phyloP scores from a whole-genome alignment of 1,140 invertebrate genomes.

The Coptotermes formosanus region DNA sequence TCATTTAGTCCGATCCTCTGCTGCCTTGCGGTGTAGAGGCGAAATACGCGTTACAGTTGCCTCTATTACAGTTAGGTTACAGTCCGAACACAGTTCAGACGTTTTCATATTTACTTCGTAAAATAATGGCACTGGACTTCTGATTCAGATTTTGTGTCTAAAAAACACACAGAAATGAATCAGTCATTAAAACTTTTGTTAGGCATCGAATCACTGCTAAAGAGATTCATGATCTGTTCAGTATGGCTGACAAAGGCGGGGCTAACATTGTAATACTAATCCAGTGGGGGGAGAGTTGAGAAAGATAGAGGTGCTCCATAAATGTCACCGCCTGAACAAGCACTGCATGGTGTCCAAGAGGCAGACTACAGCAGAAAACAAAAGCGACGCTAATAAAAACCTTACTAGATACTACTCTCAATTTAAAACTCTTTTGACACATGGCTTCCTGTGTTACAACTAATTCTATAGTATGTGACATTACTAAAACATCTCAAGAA shows the following conservation, averaged over 20 bases:
- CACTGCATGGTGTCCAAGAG: not conserved
- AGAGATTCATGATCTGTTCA: not conserved
- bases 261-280: not conserved
- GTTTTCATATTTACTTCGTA: too few relatives aligned
- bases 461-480: not conserved
- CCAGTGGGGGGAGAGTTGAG: not conserved
- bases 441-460: not conserved
- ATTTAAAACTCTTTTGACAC: constrained; percentile 4
- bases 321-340: not conserved
- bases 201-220: not conserved
- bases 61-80: too few relatives aligned
- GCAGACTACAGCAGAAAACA: not conserved
- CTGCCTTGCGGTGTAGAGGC: too few relatives aligned
- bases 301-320: not conserved
- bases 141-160: too few relatives aligned
- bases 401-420: not conserved
- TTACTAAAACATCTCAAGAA: not conserved
- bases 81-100: too few relatives aligned
- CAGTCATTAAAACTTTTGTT: not conserved
- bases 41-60: too few relatives aligned
- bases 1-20: too few relatives aligned
- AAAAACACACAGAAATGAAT: not conserved
- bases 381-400: not conserved
- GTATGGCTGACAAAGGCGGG: not conserved
- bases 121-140: too few relatives aligned